Evolutionary conservation across 1,140 invertebrate genomes (phyloP).

Genomic region (Laupala kohalensis): DNA sequence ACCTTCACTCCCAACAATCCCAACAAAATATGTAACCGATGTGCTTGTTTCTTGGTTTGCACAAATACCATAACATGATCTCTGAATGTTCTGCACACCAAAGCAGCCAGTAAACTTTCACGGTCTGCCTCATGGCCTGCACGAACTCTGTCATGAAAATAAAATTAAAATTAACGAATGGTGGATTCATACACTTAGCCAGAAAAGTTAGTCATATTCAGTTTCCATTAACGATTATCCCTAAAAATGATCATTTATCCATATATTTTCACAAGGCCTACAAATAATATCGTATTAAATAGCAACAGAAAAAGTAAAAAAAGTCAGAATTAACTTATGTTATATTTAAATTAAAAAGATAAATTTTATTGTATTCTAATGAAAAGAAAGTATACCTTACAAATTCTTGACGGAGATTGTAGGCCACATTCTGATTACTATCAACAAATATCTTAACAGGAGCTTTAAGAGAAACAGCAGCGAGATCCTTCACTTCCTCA

Average conservation of each 20-base stretch:
- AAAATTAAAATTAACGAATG: too few species aligned
- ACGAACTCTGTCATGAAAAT: conserved; percentile 60
- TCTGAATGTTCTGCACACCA: conserved; percentile 87
- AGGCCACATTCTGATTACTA: conserved; percentile 89
- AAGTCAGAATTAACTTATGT: not conserved
- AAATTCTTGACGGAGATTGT: conserved; percentile 93
- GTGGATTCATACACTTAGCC: too few species aligned
- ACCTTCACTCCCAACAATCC: conserved; percentile 73
- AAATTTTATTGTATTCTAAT: conserved; percentile 6
- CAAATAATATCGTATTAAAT: conserved; percentile 10
- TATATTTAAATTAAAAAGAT: not conserved
- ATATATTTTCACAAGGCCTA: too few species aligned
- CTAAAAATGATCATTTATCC: too few species aligned
- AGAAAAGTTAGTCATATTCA: too few species aligned
- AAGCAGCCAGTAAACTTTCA: conserved; percentile 77
- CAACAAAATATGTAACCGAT: conserved; percentile 78
- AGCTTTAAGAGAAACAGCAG: conserved; percentile 76
- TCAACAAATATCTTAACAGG: conserved; percentile 92
- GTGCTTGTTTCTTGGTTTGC: conserved; percentile 88
- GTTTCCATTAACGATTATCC: too few species aligned
- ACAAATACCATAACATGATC: conserved; percentile 91
- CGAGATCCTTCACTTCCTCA: conserved; percentile 87
- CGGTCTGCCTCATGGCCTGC: conserved; percentile 72
- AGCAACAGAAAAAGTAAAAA: not conserved
- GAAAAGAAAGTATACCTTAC: conserved; percentile 42